Base-by-base conservation (phyloP, 2,888 invertebrate genomes). In the Erebia palarica region DNA sequence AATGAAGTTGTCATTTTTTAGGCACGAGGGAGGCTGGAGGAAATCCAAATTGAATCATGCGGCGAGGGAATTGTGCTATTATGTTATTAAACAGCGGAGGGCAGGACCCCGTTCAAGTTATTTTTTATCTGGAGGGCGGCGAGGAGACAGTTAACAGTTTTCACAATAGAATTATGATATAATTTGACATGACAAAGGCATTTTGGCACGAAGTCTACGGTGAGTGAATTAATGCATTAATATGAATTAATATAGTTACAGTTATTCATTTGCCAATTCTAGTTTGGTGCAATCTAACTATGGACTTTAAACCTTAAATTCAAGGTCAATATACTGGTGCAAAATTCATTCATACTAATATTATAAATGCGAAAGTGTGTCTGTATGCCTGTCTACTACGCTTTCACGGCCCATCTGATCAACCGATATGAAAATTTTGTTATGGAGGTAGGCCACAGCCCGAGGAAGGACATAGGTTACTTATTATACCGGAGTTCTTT, bases 11-110 rank as follows among this genome's bases (percentile, higher is more conserved):
- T 93, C 92, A 93, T 93, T 93, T 93, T 93, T 93, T 93, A 92
- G 92, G 85, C 89, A 86, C 88, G 82, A 82, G 91, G 92, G 92
- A 92, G 89, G 91, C 90, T 91, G 92, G 89, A 92, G 92, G 91
- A 95, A 95, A 94, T 94, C 94, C 93, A 95, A 95, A 95, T 95
- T 95, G 95, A 95, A 95, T 95, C 94, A 94, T 94, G 94, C 92
- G 94, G 93, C 94, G 93, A 92, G 94, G 94, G 94, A 94, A 95
- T 94, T 95, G 94, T 94, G 94, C 94, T 94, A 94, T 95, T 95
- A 94, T 95, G 94, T 94, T 94, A 94, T 95, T 94, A 94, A 94
- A 94, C 91, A 93, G 91, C 84, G 89, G 87, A 92, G 94, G 94
- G 95, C 94, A 94, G 92, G 94, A 89, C 91, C 92, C 92, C 86